phyloP scores from a whole-genome alignment of 2,113 vertebrate genomes.

The Columba livia region DNA sequence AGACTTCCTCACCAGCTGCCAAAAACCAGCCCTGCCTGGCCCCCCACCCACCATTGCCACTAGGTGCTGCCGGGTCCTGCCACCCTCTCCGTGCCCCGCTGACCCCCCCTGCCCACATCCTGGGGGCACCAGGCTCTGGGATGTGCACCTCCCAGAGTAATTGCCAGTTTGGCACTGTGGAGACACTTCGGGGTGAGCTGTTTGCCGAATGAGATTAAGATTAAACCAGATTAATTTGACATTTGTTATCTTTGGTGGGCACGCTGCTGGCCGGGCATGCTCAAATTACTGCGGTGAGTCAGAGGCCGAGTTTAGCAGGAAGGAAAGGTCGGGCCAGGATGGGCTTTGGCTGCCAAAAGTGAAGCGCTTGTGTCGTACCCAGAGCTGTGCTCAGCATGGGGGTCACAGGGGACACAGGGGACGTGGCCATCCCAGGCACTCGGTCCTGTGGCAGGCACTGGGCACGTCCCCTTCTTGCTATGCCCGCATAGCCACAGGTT shows the following conservation, averaged over 20 bases:
- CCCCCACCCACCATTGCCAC: no score
- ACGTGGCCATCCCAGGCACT: neutral
- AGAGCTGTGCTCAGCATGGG: neutral
- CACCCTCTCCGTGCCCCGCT: no score
- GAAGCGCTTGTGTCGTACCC: neutral
- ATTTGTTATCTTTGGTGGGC: neutral
- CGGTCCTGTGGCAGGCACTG: no score
- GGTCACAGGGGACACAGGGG: neutral
- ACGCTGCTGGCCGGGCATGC: no score
- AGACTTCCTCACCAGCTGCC: neutral
- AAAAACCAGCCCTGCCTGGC: no score
- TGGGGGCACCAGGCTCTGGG: accelerated
- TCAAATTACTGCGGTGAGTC: neutral
- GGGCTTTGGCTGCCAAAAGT: neutral
- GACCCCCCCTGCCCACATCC: neutral
- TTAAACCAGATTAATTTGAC: accelerated
- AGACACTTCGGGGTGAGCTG: neutral
- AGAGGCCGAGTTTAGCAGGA: neutral
- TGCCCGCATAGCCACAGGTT: accelerated
- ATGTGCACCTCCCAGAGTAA: accelerated
- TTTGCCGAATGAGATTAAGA: neutral
- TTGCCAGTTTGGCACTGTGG: accelerated
- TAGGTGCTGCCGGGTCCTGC: no score
- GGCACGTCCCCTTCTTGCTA: accelerated
- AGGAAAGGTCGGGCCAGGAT: neutral